phyloP scores from a whole-genome alignment of 2,888 invertebrate genomes.

The Trilocha varians region DNA sequence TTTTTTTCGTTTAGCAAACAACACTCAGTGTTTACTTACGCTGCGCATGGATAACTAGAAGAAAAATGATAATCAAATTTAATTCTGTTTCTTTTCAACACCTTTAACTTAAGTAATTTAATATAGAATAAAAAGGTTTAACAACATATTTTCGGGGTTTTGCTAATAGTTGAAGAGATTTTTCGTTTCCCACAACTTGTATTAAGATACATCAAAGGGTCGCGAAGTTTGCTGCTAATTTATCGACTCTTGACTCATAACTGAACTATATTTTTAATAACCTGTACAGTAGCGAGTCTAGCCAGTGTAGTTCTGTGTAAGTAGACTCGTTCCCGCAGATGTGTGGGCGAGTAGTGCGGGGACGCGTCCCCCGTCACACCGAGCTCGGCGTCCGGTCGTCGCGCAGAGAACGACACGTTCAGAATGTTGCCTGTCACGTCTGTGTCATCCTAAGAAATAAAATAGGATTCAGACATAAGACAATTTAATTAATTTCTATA shows the following conservation, averaged over 20 bases:
- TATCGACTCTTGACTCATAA: not conserved
- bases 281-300: constrained; percentile 89
- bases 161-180: not conserved
- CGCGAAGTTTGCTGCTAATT: not conserved
- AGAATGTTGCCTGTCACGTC: constrained; percentile 90
- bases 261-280: constrained; percentile 14
- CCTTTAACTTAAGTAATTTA: constrained; percentile 1
- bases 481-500: not conserved
- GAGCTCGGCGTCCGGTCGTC: constrained; percentile 81
- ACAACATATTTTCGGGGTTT: not conserved
- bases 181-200: no score
- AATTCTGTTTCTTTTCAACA: no score
- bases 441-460: constrained; percentile 81
- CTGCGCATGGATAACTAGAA: constrained; percentile 7
- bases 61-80: not conserved
- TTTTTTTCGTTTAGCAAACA: not conserved
- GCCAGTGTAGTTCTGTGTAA: constrained; percentile 90
- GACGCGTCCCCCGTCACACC: constrained; percentile 73
- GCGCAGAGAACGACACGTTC: constrained; percentile 95
- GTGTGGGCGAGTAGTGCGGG: constrained; percentile 88
- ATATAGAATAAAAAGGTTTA: not conserved
- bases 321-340: constrained; percentile 94
- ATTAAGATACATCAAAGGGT: no score
- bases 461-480: not conserved
- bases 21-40: constrained; percentile 6